phyloP scores from a whole-genome alignment of 2,888 invertebrate genomes.

The Aradus depressus region DNA sequence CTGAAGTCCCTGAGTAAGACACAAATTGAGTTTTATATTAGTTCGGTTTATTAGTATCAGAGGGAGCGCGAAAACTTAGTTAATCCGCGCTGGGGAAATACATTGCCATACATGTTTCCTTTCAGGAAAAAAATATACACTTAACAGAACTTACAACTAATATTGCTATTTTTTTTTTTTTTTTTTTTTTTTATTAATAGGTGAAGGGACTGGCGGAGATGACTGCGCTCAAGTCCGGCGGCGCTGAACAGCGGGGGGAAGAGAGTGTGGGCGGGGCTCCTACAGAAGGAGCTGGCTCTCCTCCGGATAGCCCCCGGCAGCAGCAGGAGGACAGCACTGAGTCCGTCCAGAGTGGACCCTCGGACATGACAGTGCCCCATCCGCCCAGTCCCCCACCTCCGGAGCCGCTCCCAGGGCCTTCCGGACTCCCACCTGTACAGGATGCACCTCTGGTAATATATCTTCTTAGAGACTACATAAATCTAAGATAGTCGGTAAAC shows the following conservation, averaged over 20 bases:
- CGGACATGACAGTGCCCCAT: constrained; percentile 43
- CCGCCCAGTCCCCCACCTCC: constrained; percentile 33
- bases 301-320: constrained; percentile 4
- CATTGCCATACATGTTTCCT: no score
- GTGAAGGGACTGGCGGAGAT: constrained; percentile 80
- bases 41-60: no score
- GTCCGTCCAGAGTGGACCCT: constrained; percentile 43
- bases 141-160: no score
- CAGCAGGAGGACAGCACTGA: constrained; percentile 28
- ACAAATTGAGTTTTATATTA: no score
- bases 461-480: no score
- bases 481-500: no score
- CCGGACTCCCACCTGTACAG: constrained; percentile 74
- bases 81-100: no score
- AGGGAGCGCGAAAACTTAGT: no score
- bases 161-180: background rate
- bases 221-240: constrained; percentile 57
- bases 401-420: constrained; percentile 61
- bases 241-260: constrained; percentile 26
- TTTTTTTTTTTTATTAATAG: constrained; percentile 9
- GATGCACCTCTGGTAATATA: constrained; percentile 70
- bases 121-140: no score
- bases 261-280: constrained; percentile 19
- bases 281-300: background rate
- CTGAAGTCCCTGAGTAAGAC: no score